These are phyloP conservation scores for Solenopsis fugax DNA, from an alignment of 1,140 invertebrate genomes.

Conservation along the genomic window DNA sequence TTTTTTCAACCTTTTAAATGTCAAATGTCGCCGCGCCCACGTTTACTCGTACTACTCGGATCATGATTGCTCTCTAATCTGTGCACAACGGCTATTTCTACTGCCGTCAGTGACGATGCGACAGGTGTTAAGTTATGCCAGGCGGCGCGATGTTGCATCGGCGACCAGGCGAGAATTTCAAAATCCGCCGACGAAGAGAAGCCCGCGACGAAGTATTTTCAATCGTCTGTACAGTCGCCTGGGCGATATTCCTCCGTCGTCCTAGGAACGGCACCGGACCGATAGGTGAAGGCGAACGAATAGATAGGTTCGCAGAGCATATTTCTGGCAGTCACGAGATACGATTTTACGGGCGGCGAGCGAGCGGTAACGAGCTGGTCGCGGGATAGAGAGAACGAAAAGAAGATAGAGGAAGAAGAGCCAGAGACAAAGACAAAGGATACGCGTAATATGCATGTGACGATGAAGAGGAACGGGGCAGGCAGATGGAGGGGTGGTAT, in stretches of 20 bases:
- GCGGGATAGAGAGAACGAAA: not conserved
- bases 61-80: slow-evolving; percentile 25
- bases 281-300: slow-evolving; percentile 72
- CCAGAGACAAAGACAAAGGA: slow-evolving; percentile 31
- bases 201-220: slow-evolving; percentile 71
- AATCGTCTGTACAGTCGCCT: slow-evolving; percentile 71
- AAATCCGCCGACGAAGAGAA: slow-evolving; percentile 60
- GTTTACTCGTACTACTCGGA: slow-evolving; percentile 45
- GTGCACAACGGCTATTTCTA: slow-evolving; percentile 70
- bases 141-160: slow-evolving; percentile 60
- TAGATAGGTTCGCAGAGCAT: slow-evolving; percentile 61
- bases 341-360: slow-evolving; percentile 47
- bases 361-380: slow-evolving; percentile 26
- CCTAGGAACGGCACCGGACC: slow-evolving; percentile 66
- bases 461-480: not conserved
- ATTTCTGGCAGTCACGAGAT: slow-evolving; percentile 68
- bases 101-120: slow-evolving; percentile 63
- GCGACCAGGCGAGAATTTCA: slow-evolving; percentile 65
- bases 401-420: not conserved
- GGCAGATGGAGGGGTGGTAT: not conserved
- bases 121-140: slow-evolving; percentile 73
- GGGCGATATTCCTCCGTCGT: slow-evolving; percentile 63
- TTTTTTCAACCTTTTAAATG: not conserved
- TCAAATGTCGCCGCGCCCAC: slow-evolving; percentile 48
- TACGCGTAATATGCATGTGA: not conserved